Conservation (phyloP, 30 jellyfish, hydroid and myxozoan genomes). For the Aurelia sp. region DNA sequence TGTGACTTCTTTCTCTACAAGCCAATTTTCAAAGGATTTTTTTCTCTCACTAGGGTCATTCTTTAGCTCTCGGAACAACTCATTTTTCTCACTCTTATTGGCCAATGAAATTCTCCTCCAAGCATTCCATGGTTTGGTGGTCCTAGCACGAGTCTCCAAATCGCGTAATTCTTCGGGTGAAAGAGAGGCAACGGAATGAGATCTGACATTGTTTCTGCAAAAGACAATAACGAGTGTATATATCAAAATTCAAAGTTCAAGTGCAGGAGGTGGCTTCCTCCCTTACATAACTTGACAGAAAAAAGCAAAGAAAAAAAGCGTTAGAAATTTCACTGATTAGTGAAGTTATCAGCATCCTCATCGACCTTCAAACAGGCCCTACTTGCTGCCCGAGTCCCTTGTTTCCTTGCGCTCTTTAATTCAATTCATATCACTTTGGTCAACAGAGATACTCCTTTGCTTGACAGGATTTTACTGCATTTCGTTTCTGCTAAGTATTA, state of each 20-base stretch:
- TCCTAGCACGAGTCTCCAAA: constrained; percentile 1
- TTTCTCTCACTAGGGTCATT: constrained; percentile 9
- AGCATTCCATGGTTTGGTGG: constrained; percentile 62
- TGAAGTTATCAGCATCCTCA: too few relatives aligned
- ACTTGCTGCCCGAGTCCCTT: too few relatives aligned
- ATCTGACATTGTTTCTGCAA: constrained; percentile 28
- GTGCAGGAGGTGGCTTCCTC: too few relatives aligned
- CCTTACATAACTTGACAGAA: too few relatives aligned
- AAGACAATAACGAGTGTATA: not conserved
- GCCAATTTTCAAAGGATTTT: constrained; percentile 55
- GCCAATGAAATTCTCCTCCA: constrained; percentile 61
- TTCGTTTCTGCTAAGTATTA: too few relatives aligned
- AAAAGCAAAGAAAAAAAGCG: too few relatives aligned
- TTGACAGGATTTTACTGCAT: too few relatives aligned
- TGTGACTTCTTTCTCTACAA: constrained; percentile 35
- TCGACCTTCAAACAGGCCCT: too few relatives aligned
- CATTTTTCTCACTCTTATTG: constrained; percentile 12
- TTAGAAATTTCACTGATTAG: too few relatives aligned
- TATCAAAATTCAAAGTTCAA: not conserved
- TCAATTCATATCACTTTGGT: too few relatives aligned
- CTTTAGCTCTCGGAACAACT: not conserved
- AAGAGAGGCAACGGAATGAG: constrained; percentile 53
- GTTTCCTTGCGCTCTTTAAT: too few relatives aligned
- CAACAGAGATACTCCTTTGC: too few relatives aligned
- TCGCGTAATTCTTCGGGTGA: constrained; percentile 41